Evolutionary conservation across 2,888 invertebrate species (phyloP).

Genomic region (Stenurella melanura): DNA sequence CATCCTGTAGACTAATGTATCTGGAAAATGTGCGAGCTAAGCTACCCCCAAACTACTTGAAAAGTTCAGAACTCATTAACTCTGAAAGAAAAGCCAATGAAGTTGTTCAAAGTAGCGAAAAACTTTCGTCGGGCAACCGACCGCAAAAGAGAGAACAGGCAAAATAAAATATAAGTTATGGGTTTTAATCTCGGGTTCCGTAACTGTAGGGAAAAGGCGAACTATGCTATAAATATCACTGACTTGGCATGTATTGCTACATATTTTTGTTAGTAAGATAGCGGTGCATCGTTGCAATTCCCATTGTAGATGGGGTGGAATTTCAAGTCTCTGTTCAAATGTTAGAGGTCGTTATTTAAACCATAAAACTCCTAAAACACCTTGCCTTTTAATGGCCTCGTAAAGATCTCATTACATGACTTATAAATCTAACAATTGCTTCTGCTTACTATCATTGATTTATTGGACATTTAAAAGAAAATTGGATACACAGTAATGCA

Average conservation of each 20-base stretch:
- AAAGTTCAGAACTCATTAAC: conserved; percentile 65
- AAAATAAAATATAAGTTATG: conserved; percentile 74
- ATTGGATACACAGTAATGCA: conserved; percentile 28
- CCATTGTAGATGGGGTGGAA: conserved; percentile 46
- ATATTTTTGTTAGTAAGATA: conserved; percentile 71
- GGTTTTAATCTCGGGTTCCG: conserved; percentile 73
- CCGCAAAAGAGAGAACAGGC: conserved; percentile 66
- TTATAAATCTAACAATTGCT: conserved; percentile 64
- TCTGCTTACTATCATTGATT: conserved; percentile 62
- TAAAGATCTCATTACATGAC: conserved; percentile 67
- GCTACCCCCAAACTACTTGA: conserved; percentile 56
- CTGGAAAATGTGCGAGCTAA: conserved; percentile 58
- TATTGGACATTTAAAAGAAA: conserved; percentile 51
- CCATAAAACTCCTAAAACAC: conserved; percentile 57
- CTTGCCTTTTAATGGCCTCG: conserved; percentile 64
- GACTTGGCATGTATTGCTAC: conserved; percentile 69
- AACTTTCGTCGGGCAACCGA: conserved; percentile 60
- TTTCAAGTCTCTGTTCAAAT: conserved; percentile 33
- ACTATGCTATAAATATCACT: conserved; percentile 70
- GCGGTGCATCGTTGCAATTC: conserved; percentile 65
- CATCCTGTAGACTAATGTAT: conserved; percentile 56
- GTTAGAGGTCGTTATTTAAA: conserved; percentile 39
- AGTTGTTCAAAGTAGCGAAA: conserved; percentile 57
- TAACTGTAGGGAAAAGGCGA: conserved; percentile 69
- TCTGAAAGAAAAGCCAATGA: conserved; percentile 67